A percentile compares a stretch with the other conserved stretches of the same genome.
Conservation (phyloP, 2,797 vertebrate species). For the Chelon auratus region DNA sequence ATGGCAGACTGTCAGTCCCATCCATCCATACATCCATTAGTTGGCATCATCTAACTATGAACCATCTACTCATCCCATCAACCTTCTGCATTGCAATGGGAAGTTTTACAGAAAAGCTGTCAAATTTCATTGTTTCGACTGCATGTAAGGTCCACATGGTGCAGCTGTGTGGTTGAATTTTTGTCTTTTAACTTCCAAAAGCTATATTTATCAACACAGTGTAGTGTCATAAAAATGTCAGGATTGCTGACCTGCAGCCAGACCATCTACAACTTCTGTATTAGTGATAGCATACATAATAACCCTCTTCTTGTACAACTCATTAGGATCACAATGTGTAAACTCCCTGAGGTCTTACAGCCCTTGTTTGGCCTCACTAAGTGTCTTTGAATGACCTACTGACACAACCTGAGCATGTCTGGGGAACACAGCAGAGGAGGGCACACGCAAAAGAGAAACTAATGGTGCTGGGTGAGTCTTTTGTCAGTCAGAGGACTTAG, state of each 20-base stretch:
- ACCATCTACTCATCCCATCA: constrained; percentile 55
- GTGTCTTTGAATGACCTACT: constrained; percentile 69
- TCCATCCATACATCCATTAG: constrained; percentile 40
- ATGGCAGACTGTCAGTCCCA: constrained; percentile 72
- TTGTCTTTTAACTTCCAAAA: constrained; percentile 29
- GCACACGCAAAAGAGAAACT: constrained; percentile 41
- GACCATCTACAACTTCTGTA: constrained; percentile 8
- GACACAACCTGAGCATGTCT: constrained; percentile 47
- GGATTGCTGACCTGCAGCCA: background rate
- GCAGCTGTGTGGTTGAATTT: constrained; percentile 26
- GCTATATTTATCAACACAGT: constrained; percentile 20
- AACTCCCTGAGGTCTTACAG: constrained; percentile 42
- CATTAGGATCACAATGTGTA: constrained; percentile 44
- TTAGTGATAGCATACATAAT: constrained; percentile 15
- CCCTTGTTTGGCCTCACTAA: constrained; percentile 57
- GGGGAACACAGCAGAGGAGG: constrained; percentile 52
- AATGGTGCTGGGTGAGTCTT: constrained; percentile 49
- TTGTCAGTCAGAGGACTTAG: constrained; percentile 64
- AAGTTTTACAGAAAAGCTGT: constrained; percentile 51
- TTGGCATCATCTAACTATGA: constrained; percentile 49
- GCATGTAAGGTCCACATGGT: constrained; percentile 37
- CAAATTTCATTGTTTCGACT: constrained; percentile 53
- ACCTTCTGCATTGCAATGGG: constrained; percentile 11
- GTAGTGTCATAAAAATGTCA: background rate
- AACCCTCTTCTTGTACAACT: constrained; percentile 23